Conservation (phyloP, 2,113 vertebrate genomes). For the Vidua chalybeata region DNA sequence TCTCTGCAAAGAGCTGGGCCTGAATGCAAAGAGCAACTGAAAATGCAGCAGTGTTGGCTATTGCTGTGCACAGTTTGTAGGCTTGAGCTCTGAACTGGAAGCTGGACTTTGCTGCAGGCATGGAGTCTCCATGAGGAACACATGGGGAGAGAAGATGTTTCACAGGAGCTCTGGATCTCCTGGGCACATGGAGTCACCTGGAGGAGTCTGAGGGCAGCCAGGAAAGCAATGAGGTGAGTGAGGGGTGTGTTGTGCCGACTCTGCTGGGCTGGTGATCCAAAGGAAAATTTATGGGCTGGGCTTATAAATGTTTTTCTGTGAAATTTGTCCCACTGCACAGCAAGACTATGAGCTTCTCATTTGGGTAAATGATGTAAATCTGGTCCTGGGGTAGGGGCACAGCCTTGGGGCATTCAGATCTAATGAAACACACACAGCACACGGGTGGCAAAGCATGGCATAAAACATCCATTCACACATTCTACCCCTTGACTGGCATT, state of each 20-base stretch:
- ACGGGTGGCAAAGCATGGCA: neutral
- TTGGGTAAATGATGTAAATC: neutral
- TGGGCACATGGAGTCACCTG: neutral
- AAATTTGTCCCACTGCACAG: neutral
- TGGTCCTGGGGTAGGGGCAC: neutral
- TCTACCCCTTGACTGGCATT: neutral
- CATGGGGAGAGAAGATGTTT: neutral
- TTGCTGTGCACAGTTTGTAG: neutral
- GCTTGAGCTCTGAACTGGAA: neutral
- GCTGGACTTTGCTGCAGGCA: neutral
- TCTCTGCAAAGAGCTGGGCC: neutral
- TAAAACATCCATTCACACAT: neutral
- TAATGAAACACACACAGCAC: neutral
- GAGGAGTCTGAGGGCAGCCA: neutral
- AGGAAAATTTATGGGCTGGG: neutral
- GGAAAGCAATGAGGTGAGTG: neutral
- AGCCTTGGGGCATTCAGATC: neutral
- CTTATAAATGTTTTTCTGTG: neutral
- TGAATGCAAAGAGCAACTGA: neutral
- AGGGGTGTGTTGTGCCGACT: neutral
- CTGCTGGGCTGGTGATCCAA: neutral
- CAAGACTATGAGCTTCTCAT: rapidly evolving
- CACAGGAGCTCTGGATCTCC: neutral
- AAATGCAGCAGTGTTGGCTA: neutral
- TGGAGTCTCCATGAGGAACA: neutral